Conservation (phyloP, 2,888 invertebrate genomes). For the Pristionchus maxplancki region DNA sequence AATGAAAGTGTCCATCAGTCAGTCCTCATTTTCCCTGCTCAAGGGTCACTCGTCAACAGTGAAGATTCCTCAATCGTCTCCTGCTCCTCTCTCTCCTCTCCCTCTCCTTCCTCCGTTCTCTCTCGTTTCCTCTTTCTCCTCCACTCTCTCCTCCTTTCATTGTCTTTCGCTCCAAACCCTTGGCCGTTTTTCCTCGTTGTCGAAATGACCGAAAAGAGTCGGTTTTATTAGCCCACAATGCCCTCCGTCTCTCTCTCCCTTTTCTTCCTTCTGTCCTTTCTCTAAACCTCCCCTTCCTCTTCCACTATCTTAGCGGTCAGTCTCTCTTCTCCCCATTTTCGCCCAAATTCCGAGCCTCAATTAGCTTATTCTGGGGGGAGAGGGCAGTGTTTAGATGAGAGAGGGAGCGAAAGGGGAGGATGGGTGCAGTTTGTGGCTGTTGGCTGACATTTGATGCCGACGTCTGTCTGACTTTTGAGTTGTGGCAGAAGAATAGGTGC, state of each 20-base stretch:
- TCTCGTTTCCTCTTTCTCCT: neutral
- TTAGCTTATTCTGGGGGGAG: conserved; percentile 36
- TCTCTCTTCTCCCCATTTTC: neutral
- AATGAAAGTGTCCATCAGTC: neutral
- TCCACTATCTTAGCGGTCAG: conserved; percentile 3
- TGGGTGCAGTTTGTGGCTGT: neutral
- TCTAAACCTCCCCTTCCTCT: neutral
- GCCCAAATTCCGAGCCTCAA: conserved; percentile 3
- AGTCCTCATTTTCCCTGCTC: conserved; percentile 14
- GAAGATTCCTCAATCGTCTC: conserved; percentile 29
- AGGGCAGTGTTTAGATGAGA: neutral
- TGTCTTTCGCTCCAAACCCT: neutral
- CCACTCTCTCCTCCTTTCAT: neutral
- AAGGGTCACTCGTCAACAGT: neutral
- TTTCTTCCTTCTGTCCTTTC: neutral
- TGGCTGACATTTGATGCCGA: conserved; percentile 15
- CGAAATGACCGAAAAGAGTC: conserved; percentile 29
- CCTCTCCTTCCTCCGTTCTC: neutral
- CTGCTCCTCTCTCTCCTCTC: neutral
- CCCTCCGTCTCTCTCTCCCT: neutral
- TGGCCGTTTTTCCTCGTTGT: neutral
- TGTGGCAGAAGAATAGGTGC: neutral
- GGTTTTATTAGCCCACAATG: conserved; percentile 9
- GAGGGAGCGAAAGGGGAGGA: neutral
- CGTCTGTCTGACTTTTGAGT: neutral